A percentile compares a stretch with the other conserved stretches of the same genome.
phyloP scores from a whole-genome alignment of 2,888 invertebrate species.

The Tetanocera ferruginea region DNA sequence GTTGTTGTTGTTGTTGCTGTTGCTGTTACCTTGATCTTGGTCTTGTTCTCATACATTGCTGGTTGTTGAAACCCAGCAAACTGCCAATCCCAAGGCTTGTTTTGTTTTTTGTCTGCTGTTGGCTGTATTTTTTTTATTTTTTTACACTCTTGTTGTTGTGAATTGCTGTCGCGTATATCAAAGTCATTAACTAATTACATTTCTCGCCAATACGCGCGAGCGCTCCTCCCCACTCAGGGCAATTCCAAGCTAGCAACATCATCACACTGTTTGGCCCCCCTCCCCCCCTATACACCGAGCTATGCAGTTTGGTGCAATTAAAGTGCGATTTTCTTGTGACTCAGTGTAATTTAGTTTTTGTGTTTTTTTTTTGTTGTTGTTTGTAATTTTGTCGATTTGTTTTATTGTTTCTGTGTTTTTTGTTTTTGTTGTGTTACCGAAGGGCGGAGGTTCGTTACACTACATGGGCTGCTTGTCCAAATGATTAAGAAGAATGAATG shows the following conservation, averaged over 20 bases:
- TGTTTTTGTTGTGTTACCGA: neutral
- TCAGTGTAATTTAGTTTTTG: neutral
- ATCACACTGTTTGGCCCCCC: neutral
- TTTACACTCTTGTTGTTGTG: neutral
- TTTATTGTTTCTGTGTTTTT: neutral
- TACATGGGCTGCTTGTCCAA: slow-evolving; percentile 29
- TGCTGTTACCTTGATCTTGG: neutral
- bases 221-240: neutral
- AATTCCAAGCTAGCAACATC: neutral
- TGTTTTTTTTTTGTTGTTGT: slow-evolving; percentile 5
- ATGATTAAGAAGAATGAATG: slow-evolving; percentile 37
- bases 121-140: neutral
- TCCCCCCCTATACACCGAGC: neutral
- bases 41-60: neutral
- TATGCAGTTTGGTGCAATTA: slow-evolving; percentile 24
- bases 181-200: slow-evolving; percentile 40
- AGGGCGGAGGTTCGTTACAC: slow-evolving; percentile 18
- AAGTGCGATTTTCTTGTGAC: slow-evolving; percentile 28
- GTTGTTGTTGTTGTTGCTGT: neutral
- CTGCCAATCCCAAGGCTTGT: slow-evolving; percentile 23
- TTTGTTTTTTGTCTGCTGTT: slow-evolving; percentile 8
- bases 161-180: slow-evolving; percentile 35
- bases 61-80: neutral
- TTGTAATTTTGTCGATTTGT: neutral
- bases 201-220: slow-evolving; percentile 38